Conservation (phyloP, 2,797 vertebrate genomes). For the Tachyglossus aculeatus region DNA sequence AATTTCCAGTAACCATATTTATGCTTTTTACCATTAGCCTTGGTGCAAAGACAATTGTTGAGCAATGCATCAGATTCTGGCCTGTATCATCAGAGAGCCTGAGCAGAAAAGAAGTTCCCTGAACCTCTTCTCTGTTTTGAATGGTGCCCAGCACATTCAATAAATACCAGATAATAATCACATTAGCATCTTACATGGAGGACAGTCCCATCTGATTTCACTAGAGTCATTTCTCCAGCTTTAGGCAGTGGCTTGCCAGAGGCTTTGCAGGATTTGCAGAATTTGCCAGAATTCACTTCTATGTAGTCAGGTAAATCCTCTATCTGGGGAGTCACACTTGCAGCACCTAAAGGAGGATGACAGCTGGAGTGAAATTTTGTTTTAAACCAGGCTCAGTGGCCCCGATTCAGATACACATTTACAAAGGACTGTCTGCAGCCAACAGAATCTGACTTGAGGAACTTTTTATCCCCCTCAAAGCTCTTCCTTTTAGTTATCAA, state of each 20-base stretch:
- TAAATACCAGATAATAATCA: background rate
- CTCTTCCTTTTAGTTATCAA: no score
- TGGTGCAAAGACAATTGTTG: no score
- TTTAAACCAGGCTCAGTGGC: background rate
- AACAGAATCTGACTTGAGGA: no score
- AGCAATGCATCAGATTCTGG: no score
- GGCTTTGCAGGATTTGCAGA: slow-evolving; percentile 77
- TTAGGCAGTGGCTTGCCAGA: slow-evolving; percentile 78
- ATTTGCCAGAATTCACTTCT: slow-evolving; percentile 80
- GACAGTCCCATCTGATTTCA: slow-evolving; percentile 80
- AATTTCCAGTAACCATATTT: no score
- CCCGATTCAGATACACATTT: no score
- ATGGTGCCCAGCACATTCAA: background rate
- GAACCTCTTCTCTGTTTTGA: no score
- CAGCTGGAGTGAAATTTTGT: background rate
- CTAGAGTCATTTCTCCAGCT: slow-evolving; percentile 79
- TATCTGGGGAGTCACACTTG: slow-evolving; percentile 76
- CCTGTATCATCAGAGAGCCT: no score
- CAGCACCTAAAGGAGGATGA: slow-evolving; percentile 62
- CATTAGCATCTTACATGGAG: slow-evolving; percentile 70
- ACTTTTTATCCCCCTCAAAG: no score
- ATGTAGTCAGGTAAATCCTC: slow-evolving; percentile 68
- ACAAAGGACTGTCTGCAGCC: no score
- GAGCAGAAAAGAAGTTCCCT: no score
- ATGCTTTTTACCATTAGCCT: no score